Base-by-base conservation (phyloP, 2,888 invertebrate species). In the Polymixis flavicincta region DNA sequence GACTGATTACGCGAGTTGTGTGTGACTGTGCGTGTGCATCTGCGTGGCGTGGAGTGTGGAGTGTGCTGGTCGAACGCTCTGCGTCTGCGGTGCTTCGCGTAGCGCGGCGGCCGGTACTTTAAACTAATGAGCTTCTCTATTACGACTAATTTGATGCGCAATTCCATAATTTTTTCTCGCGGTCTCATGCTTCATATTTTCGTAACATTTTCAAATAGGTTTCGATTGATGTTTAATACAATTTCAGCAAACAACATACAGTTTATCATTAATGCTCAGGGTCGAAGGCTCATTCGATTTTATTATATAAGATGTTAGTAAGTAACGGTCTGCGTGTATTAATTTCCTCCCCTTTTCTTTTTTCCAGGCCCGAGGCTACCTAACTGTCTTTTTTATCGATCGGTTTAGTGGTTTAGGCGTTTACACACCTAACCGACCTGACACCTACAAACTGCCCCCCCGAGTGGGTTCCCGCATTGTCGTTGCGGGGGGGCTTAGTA, bases 111-210 rank as follows among this genome's bases (percentile, higher is more conserved):
- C 28, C 61, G 11, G 42, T 11, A 59, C 48, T 32, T 19, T 37
- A 32, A n/a, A 77, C n/a, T 61, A 45, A 50, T 78, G 60, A 59
- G 19, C 8, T n/a, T 45, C 42, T 55, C 65, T 22, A 52, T 52
- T 13, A 55, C 11, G 13, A 45, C 52, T 52, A 17, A 69, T 66
- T 70, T 69, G 52, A 83, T 66, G 61, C 78, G 52, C 57, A 70
- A 66, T 78, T 37, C 14, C 32, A 60, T 52, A 14, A 45, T 55
- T 61, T 42, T 57, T 57, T 48, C 14, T 66, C 25, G 22, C 9
- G 22, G 22, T 70, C 22, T 54, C 13, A 78, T 50, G 25, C 42
- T 61, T 11, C 6, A 8, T 9, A 55, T 52, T 32, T 68, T 52
- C 17, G 17, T 11, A 68, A 19, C 8, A 45, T 75, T 76, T 32